These are phyloP conservation scores for Hypsibius dujardini DNA, from an alignment of 1,140 invertebrate genomes.

Conservation along the genomic window DNA sequence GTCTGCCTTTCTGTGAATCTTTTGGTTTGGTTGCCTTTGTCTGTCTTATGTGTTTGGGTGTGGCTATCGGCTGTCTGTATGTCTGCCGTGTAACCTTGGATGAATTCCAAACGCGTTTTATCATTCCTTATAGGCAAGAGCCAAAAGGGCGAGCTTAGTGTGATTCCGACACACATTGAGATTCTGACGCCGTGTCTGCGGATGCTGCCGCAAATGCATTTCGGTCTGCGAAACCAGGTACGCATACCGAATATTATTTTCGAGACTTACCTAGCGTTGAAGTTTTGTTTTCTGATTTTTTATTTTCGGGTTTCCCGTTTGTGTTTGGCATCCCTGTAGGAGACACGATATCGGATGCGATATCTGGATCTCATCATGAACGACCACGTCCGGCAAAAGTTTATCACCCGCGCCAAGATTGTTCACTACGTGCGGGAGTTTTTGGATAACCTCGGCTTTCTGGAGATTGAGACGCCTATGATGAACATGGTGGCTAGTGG, in stretches of 20 bases:
- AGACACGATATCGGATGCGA: conserved; percentile 79
- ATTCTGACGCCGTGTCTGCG: conserved; percentile 87
- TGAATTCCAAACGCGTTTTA: no score
- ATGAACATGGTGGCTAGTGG: conserved; percentile 99
- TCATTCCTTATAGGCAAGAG: conserved; percentile 47
- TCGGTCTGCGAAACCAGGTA: conserved; percentile 84
- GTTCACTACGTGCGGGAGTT: conserved; percentile 77
- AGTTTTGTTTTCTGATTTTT: not conserved
- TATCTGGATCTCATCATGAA: conserved; percentile 96
- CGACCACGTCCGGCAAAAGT: conserved; percentile 67
- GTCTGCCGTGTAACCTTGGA: no score
- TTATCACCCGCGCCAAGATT: conserved; percentile 71
- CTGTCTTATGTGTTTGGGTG: no score
- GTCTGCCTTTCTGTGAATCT: no score
- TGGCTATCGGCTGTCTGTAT: no score
- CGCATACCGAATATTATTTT: conserved; percentile 20
- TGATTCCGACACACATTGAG: conserved; percentile 65
- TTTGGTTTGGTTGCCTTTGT: no score
- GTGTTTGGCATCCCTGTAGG: conserved; percentile 32
- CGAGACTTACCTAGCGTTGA: conserved; percentile 20
- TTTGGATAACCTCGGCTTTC: conserved; percentile 77
- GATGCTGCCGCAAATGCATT: conserved; percentile 93
- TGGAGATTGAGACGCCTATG: conserved; percentile 84
- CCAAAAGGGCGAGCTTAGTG: conserved; percentile 91
- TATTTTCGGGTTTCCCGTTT: no score